Evolutionary conservation across 1,140 invertebrate genomes (phyloP), one percentile per base, ranked within the genome.

Genomic region (Uloborus diversus): DNA sequence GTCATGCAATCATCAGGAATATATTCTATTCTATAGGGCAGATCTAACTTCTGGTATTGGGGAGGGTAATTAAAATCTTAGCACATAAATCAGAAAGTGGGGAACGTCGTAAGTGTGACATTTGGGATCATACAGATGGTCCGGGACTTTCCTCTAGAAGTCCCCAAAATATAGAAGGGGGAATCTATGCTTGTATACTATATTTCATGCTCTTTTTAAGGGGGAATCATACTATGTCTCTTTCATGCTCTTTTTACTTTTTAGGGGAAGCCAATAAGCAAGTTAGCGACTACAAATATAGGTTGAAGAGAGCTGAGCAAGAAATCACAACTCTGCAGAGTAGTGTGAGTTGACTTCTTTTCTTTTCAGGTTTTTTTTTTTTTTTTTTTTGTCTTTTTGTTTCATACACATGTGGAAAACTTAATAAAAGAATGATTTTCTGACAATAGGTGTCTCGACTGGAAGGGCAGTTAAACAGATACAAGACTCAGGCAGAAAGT

Each of bases 261-360:
- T 17, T 27, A 79, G 81, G 92, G 86, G 95, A 98, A 88, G 92
- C 94, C 47, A 94, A 92, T 85, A 96, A 96, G 85, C 87, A 89
- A 84, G 85, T 91, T 27, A 90, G 93, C 53, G 96, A 97, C 86
- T 94, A 94, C 85, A 96, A 96, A 88, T 94, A 96, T 85, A 94
- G 96, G 85, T 90, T 97, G 82, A 96, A 98, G 88, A 97, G 98
- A 86, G 94, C 96, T 64, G 97, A 99, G 87, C 95, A 98, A 87
- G 97, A 99, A 88, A 94, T 96, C 84, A 94, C 94, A 64, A 96
- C 95, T 82, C 89, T 98, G 84, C 83, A 80, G 56, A 71, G 79
- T 28, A 84, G 25, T 71, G 89, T 92, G 49, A 81, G 81, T 79
- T 57, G 32, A 14, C 9, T n/a, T n/a, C n/a, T n/a, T n/a, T n/a